Percentiles rank a stretch among this genome's conserved stretches.
Evolutionary conservation across 2,888 invertebrate genomes (phyloP).

Genomic region (Charanyca ferruginea): DNA sequence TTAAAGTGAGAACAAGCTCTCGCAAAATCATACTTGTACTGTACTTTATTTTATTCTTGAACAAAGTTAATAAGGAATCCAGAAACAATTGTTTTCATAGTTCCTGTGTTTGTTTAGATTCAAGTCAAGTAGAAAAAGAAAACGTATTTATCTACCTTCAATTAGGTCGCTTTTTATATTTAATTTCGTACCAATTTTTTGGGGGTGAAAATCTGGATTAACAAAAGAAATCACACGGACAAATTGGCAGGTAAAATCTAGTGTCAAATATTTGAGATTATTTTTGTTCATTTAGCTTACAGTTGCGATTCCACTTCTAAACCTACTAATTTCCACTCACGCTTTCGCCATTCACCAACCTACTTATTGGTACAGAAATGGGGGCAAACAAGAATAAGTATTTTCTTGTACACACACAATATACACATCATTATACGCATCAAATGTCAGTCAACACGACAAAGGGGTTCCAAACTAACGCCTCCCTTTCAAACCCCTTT

Average conservation of each 20-base stretch:
- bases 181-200: too few relatives aligned
- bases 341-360: background rate
- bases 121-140: too few relatives aligned
- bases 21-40: slow-evolving; percentile 5
- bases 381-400: slow-evolving; percentile 12
- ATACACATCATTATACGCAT: slow-evolving; percentile 61
- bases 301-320: too few relatives aligned
- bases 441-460: slow-evolving; percentile 74
- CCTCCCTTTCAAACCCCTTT: slow-evolving; percentile 74
- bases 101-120: background rate
- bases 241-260: too few relatives aligned
- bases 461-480: slow-evolving; percentile 74
- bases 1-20: slow-evolving; percentile 25
- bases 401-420: slow-evolving; percentile 46
- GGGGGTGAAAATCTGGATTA: too few relatives aligned
- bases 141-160: too few relatives aligned
- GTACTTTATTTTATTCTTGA: slow-evolving; percentile 21
- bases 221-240: too few relatives aligned
- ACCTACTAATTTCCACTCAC: too few relatives aligned
- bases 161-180: too few relatives aligned
- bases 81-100: background rate
- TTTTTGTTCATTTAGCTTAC: too few relatives aligned
- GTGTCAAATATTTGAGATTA: too few relatives aligned
- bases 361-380: slow-evolving; percentile 1
- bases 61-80: slow-evolving; percentile 1